phyloP scores from a whole-genome alignment of 92 coral and sea anemone genomes.

The Heliopora coerulea region DNA sequence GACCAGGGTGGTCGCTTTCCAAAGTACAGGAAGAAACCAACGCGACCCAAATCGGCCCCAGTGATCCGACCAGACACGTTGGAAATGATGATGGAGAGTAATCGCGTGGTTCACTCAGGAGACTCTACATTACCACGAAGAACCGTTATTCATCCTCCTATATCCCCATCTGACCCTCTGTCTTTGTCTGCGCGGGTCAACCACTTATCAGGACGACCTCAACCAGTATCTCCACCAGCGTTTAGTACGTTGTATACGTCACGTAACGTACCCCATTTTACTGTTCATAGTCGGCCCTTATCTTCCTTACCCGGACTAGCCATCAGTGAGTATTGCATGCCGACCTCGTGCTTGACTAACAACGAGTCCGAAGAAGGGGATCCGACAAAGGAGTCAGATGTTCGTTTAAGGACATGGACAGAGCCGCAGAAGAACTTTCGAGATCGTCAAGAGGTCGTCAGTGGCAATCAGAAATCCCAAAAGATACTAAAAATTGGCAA shows the following conservation, averaged over 20 bases:
- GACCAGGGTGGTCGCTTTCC: slow-evolving; percentile 14
- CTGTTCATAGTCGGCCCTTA: slow-evolving; percentile 74
- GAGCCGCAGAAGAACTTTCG: slow-evolving; percentile 37
- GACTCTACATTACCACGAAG: slow-evolving; percentile 41
- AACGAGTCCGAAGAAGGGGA: slow-evolving; percentile 18
- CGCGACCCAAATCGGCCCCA: slow-evolving; percentile 36
- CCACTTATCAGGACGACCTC: slow-evolving; percentile 40
- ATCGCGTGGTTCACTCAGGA: slow-evolving; percentile 29
- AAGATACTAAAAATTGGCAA: slow-evolving; percentile 30
- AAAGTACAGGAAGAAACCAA: slow-evolving; percentile 16
- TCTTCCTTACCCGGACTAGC: slow-evolving; percentile 66
- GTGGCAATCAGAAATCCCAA: slow-evolving; percentile 19
- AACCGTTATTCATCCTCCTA: slow-evolving; percentile 30
- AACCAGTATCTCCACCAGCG: slow-evolving; percentile 69
- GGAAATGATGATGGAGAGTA: slow-evolving; percentile 37
- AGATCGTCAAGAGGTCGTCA: slow-evolving; percentile 19
- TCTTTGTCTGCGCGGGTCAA: slow-evolving; percentile 25
- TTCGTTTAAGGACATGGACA: slow-evolving; percentile 8
- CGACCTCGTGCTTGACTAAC: slow-evolving; percentile 59
- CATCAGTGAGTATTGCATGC: slow-evolving; percentile 70
- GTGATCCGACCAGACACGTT: slow-evolving; percentile 26
- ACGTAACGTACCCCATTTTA: slow-evolving; percentile 72
- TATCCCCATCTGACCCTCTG: slow-evolving; percentile 48
- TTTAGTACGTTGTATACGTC: slow-evolving; percentile 72
- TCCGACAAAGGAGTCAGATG: not conserved